Conservation (phyloP, 2,888 invertebrate species). For the Caenorhabditis japonica region DNA sequence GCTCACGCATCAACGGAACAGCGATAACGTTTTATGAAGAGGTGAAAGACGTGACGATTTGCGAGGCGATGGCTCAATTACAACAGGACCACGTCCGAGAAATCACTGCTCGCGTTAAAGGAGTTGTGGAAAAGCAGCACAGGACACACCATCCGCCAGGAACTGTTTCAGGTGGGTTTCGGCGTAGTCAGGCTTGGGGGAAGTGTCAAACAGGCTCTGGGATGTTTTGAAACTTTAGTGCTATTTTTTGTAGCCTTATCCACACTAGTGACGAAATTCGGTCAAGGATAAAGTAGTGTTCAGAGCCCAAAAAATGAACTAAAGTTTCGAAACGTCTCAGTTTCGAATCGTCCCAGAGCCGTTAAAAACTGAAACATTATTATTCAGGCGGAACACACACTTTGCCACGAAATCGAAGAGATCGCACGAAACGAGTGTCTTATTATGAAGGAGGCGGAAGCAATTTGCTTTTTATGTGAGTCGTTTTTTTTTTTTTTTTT, state of each 20-base stretch:
- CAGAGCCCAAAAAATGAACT: background rate
- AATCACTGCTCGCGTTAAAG: constrained; percentile 58
- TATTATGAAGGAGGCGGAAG: constrained; percentile 88
- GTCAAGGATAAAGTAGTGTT: no score
- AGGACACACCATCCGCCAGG: constrained; percentile 67
- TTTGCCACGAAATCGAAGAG: constrained; percentile 66
- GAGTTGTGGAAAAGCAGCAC: constrained; percentile 30
- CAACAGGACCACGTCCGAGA: constrained; percentile 82
- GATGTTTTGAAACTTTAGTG: no score
- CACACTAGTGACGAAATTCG: no score
- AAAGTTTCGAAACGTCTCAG: no score
- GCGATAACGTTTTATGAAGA: constrained; percentile 94
- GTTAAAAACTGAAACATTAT: background rate
- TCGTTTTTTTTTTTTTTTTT: no score
- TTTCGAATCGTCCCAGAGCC: no score
- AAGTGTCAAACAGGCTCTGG: no score
- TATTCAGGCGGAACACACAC: constrained; percentile 73
- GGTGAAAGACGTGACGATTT: constrained; percentile 91
- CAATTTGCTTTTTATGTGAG: constrained; percentile 89
- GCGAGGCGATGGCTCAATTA: constrained; percentile 94
- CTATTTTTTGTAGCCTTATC: no score
- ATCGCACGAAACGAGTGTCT: constrained; percentile 71
- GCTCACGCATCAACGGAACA: constrained; percentile 92
- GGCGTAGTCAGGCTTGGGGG: no score
- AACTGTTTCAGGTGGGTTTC: constrained; percentile 62